Evolutionary conservation across 2,113 vertebrate genomes (phyloP), one percentile per base, ranked within the genome.

Genomic region (Gambusia affinis): DNA sequence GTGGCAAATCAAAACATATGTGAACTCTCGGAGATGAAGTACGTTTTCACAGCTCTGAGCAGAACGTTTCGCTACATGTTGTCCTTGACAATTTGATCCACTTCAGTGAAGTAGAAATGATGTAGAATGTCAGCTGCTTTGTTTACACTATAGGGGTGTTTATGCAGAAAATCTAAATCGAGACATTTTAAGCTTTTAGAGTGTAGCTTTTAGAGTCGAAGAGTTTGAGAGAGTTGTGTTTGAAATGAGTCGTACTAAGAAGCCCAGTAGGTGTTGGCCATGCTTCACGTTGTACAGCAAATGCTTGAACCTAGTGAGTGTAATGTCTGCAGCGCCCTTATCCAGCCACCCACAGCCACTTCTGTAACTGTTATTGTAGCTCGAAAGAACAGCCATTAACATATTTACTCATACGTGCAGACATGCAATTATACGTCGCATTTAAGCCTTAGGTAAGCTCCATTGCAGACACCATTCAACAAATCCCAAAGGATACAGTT

Each of bases 271-370:
- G 68, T 73, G 70, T 73, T 33, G 60, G 60, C 28, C 35, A 33
- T 15, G 66, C 70, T 76, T 42, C 73, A 12, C 61, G 70, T 39
- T 75, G 37, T 70, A 67, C 73, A 73, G 27, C 70, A 33, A 57
- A 67, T 70, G 71, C 76, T 80, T 66, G 57, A 60, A 72, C 64
- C 35, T 68, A 0, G 70, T 78, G 54, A 60, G 54, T 78, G 64
- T 64, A 74, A 71, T 72, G 61, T 64, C 75, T 85, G 67, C 78
- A 73, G 83, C 71, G 68, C 54, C 61, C 76, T 83, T 19, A 76
- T 78, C 70, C 31, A 60, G 69, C 81, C 79, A 79, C 80, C 66
- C 71, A 75, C 60, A 47, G 31, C 17, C 69, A 81, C 78, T 79
- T 44, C 1, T 70, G 4, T 42, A 28, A 73, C 71, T 33, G 70